Evolutionary conservation across 2,113 vertebrate species (phyloP).

Genomic region (Dissostichus mawsoni): DNA sequence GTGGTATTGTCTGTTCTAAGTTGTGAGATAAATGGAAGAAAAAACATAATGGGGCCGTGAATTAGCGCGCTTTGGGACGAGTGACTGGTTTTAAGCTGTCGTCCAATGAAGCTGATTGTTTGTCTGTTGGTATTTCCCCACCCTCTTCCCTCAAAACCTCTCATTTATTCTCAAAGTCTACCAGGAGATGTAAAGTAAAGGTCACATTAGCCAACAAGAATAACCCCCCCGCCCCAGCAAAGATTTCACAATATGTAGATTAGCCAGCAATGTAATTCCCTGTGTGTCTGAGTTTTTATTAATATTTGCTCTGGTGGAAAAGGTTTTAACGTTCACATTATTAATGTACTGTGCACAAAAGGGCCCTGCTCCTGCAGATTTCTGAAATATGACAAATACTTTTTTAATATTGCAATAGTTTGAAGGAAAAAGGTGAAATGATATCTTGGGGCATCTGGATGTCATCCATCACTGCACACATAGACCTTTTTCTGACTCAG

Average conservation of each 20-base stretch:
- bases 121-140: background rate
- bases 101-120: background rate
- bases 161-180: conserved; percentile 1
- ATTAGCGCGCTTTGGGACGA: no score
- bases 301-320: background rate
- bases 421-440: background rate
- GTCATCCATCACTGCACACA: background rate
- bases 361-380: background rate
- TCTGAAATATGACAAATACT: background rate
- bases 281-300: background rate
- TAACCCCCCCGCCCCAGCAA: no score
- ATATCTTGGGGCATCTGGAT: background rate
- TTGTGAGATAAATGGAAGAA: background rate
- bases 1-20: background rate
- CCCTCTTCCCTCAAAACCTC: background rate
- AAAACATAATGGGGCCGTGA: background rate
- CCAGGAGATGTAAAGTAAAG: background rate
- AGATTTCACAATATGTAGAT: background rate
- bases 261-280: background rate
- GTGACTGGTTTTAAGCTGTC: no score
- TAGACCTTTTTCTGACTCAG: no score
- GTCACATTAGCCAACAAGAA: no score
- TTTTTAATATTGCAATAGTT: background rate
- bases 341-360: background rate
- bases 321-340: background rate